These are phyloP conservation scores for Caenorhabditis plicata DNA, from an alignment of 2,888 invertebrate genomes.

Conservation along the genomic window DNA sequence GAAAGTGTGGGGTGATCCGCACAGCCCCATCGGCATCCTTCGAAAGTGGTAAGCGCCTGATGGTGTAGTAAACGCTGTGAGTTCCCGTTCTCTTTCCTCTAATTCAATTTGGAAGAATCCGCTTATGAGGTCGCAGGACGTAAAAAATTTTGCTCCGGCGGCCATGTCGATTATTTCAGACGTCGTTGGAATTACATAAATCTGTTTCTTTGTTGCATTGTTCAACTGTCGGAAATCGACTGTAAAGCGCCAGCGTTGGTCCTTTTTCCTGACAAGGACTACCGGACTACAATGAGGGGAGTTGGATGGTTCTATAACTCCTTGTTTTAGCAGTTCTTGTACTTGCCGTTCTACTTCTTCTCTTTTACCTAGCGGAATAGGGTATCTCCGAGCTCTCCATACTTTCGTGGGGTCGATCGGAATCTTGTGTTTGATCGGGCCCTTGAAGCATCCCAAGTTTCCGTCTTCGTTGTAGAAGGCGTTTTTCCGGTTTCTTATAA, in stretches of 20 bases:
- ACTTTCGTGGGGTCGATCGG: no score
- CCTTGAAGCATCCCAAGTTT: not conserved
- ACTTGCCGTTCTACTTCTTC: not conserved
- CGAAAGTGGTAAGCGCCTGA: not conserved
- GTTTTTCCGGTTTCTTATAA: not conserved
- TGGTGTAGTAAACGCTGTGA: not conserved
- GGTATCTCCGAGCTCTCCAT: not conserved
- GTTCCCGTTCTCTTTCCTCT: not conserved
- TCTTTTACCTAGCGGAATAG: not conserved
- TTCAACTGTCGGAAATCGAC: not conserved
- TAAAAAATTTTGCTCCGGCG: conserved; percentile 6
- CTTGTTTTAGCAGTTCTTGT: not conserved
- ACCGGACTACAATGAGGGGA: not conserved
- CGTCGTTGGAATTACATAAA: not conserved
- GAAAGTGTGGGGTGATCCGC: no score
- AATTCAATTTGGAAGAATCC: not conserved
- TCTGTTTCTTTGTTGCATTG: not conserved
- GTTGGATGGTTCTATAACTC: not conserved
- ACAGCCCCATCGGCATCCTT: not conserved
- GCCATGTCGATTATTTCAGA: not conserved
- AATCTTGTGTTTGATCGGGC: not conserved
- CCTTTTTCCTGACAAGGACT: not conserved
- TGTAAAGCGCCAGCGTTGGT: not conserved
- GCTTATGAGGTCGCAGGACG: not conserved
- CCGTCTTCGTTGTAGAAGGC: not conserved